Base-by-base conservation (phyloP, 2,113 vertebrate species). In the Acanthochromis polyacanthus region DNA sequence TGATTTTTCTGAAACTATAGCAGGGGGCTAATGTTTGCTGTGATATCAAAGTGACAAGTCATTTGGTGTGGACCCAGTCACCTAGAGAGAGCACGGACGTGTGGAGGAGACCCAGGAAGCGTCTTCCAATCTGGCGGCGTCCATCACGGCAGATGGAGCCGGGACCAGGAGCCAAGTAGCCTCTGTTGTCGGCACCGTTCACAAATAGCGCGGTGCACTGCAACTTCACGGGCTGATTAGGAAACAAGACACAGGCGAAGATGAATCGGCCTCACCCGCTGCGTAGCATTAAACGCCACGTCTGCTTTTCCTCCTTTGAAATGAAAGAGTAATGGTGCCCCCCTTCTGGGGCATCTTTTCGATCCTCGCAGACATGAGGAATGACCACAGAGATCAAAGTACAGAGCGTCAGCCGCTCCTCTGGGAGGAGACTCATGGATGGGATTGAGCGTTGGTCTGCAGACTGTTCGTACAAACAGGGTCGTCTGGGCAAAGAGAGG, bases 41-140 rank as follows among this genome's bases (percentile, higher is more conserved):
- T 16, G 45, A 64, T 65, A 82, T 82, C 82, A 84, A 89, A 90
- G 83, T 65, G 81, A 87, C 80, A 75, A 83, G 81, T 76, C 55
- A 85, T 81, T 83, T 80, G 75, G 80, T 78, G 85, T 38, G 38
- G 75, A 81, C 81, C 65, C 77, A 75, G 75, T 74, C 67, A 76
- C 76, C 86, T 77, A 65, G 45, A 82, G 71, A 65, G 71, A 82
- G 69, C 67, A 46, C 5, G 40, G 80, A 88, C 90, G 88, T 87
- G 89, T 84, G 85, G 85, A 84, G 74, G 75, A 79, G 68, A 85
- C 88, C 88, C 84, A 75, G 85, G 85, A 73, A 87, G 82, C 48
- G 22, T 71, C 80, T 75, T 75, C 75, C 83, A 90, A 89, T 92
- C 87, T 93, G 91, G 85, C 79, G n/a, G 11, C 7, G 75, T 81